Conservation (phyloP, 2,888 invertebrate genomes). For the Steinernema hermaphroditum region DNA sequence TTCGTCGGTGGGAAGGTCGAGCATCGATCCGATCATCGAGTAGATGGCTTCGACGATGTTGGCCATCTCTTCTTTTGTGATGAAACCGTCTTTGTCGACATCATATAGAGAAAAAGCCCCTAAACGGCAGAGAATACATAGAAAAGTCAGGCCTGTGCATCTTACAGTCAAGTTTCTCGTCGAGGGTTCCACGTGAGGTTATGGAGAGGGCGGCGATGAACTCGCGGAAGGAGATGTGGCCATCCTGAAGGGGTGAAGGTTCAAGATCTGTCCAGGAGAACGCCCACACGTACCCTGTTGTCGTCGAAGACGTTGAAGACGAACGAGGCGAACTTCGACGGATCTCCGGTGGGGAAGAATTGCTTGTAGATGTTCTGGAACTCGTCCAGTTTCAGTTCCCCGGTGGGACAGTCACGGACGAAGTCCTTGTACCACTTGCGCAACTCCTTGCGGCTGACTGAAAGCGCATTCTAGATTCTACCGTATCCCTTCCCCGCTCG, state of each 20-base stretch:
- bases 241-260: slow-evolving; percentile 50
- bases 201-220: slow-evolving; percentile 66
- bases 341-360: slow-evolving; percentile 98
- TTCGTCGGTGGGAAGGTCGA: slow-evolving; percentile 69
- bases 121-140: slow-evolving; percentile 46
- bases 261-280: slow-evolving; percentile 35
- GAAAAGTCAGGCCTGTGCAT: too few relatives aligned
- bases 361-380: slow-evolving; percentile 78
- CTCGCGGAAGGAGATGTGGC: slow-evolving; percentile 62
- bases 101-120: slow-evolving; percentile 71
- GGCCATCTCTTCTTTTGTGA: slow-evolving; percentile 69
- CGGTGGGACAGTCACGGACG: slow-evolving; percentile 69
- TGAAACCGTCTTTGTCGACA: slow-evolving; percentile 70
- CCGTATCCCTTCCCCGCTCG: too few relatives aligned
- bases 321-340: slow-evolving; percentile 94
- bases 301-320: slow-evolving; percentile 98
- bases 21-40: slow-evolving; percentile 69
- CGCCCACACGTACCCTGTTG: slow-evolving; percentile 79
- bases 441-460: slow-evolving; percentile 68
- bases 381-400: slow-evolving; percentile 67
- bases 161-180: slow-evolving; percentile 66
- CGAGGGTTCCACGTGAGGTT: slow-evolving; percentile 66
- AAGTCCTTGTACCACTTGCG: slow-evolving; percentile 70
- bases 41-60: slow-evolving; percentile 70
- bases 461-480: slow-evolving; percentile 55